phyloP scores from a whole-genome alignment of 2,113 vertebrate species.

The Hemichromis elongatus region DNA sequence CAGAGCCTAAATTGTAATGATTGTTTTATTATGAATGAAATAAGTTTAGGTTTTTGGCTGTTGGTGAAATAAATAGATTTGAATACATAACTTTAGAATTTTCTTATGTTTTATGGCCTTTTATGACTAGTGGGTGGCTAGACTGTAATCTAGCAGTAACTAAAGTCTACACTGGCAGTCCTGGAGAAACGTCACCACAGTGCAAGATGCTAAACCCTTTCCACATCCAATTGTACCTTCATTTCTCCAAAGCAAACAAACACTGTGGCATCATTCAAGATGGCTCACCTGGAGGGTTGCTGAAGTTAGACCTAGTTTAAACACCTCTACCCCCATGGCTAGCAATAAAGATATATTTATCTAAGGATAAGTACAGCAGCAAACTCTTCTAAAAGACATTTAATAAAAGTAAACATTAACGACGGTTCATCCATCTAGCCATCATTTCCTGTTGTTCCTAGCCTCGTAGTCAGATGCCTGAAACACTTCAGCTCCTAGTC shows the following conservation, averaged over 20 bases:
- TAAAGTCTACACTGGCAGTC: not conserved
- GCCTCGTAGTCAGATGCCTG: not conserved
- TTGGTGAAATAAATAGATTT: not conserved
- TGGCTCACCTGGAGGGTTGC: no score
- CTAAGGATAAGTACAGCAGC: not conserved
- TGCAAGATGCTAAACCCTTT: no score
- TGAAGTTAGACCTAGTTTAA: not conserved
- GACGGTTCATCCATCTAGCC: not conserved
- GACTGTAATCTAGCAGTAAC: not conserved
- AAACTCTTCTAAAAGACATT: not conserved
- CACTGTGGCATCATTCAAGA: no score
- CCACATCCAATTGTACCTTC: no score
- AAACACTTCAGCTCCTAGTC: not conserved
- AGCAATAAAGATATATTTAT: not conserved
- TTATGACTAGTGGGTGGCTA: no score
- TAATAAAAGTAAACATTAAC: not conserved
- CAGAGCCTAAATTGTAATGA: not conserved
- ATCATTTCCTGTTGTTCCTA: not conserved
- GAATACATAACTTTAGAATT: not conserved
- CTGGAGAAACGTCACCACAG: no score
- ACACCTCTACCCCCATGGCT: no score
- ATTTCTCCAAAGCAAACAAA: no score
- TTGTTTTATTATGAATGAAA: not conserved
- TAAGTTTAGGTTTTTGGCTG: not conserved
- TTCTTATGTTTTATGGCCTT: not conserved